These are phyloP conservation scores for Clepsis dumicolana DNA, from an alignment of 2,888 invertebrate genomes.

Conservation along the genomic window DNA sequence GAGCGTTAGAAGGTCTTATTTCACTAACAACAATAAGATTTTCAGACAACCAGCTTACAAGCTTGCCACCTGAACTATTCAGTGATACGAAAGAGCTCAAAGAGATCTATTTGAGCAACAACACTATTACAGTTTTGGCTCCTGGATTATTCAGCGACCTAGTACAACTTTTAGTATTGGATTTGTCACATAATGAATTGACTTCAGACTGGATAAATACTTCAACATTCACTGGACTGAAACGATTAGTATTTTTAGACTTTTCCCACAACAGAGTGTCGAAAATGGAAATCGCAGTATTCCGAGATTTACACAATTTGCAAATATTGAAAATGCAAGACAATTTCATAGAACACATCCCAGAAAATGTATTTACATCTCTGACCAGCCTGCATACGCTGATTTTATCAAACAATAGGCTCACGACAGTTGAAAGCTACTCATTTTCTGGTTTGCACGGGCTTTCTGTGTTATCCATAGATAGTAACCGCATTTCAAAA, in stretches of 20 bases:
- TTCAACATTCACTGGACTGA: constrained; percentile 91
- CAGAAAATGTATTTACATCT: constrained; percentile 92
- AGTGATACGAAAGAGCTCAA: constrained; percentile 91
- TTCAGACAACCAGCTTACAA: constrained; percentile 92
- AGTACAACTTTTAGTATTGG: constrained; percentile 90
- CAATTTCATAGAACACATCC: constrained; percentile 91
- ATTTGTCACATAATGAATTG: constrained; percentile 92
- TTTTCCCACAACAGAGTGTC: constrained; percentile 91
- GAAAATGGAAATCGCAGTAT: constrained; percentile 91
- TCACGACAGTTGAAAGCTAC: constrained; percentile 91
- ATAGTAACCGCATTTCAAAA: constrained; percentile 91
- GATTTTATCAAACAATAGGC: constrained; percentile 92
- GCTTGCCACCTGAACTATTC: constrained; percentile 93
- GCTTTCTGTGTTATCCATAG: constrained; percentile 91
- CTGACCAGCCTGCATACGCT: constrained; percentile 92
- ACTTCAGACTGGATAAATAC: constrained; percentile 94
- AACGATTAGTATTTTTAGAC: constrained; percentile 91
- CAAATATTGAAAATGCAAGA: constrained; percentile 93
- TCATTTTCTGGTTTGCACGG: constrained; percentile 92
- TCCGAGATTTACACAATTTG: constrained; percentile 91
- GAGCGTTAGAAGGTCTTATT: constrained; percentile 91
- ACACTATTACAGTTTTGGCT: constrained; percentile 92
- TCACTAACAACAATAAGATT: constrained; percentile 91
- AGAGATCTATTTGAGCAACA: constrained; percentile 93
- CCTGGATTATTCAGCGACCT: constrained; percentile 92